Base-by-base conservation (phyloP, 2,113 vertebrate genomes). In the Bettongia penicillata region DNA sequence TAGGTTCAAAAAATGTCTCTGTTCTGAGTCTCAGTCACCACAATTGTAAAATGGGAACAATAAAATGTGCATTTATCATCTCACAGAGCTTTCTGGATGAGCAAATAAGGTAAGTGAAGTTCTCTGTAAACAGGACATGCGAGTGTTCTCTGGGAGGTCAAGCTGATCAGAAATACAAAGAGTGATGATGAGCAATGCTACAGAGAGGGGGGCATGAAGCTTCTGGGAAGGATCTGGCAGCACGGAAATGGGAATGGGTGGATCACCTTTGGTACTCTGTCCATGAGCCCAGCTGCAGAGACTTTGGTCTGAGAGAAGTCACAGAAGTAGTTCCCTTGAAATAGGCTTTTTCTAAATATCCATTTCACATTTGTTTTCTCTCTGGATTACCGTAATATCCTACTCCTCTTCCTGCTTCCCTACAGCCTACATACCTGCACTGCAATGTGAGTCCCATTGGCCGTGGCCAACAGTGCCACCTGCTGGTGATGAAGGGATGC, bases 381-480 rank as follows among this genome's bases (percentile, higher is more conserved):
- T 84, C 28, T 28, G 53, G 77, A 53, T 26, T 37, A 3, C 49
- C 1, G 1, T 12, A 8, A 19, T 49, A n/a, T 26, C 43, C 50
- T 89, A 47, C 24, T 53, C 47, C n/a, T 25, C 10, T 6, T 22
- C 25, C 37, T 3, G 47, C 2, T 68, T 19, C 23, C 49, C 89
- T 43, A 84, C 28, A 50, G 8, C 49, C 49, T 16, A 94, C 96
- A 53, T 96, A 99, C 99, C 98, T 99, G 99, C 77, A 99, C 98
- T 0, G 99, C 97, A 7, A 99, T 98, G 96, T 98, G 98, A 0
- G 99, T 98, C 95, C 98, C 98, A 0, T 97, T 98, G 91, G 98
- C 93, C 1, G 98, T 98, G 50, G 98, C 98, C 97, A 99, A 95
- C 95, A 99, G 97, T 11, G 98, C 98, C 98, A 99, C 98, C 98